Percentiles rank a stretch among this genome's conserved stretches.
Evolutionary conservation across 2,113 vertebrate species (phyloP).

Genomic region (Xenus cinereus): DNA sequence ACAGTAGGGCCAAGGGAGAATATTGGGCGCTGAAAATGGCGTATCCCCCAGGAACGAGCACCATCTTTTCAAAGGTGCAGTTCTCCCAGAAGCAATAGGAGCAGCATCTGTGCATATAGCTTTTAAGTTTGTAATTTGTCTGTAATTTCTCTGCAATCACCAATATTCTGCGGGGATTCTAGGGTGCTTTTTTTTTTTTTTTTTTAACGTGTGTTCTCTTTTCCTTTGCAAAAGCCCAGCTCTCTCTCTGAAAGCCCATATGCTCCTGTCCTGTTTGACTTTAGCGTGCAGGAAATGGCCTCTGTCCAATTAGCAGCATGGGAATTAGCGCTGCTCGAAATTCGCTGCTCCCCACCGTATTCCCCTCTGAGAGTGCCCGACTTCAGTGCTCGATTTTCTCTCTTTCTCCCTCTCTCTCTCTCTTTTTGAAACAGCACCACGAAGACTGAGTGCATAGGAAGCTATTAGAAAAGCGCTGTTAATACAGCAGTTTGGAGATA

Average conservation of each 20-base stretch:
- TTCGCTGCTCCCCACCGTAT: constrained; percentile 7
- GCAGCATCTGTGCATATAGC: constrained; percentile 4
- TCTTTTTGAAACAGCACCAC: background rate
- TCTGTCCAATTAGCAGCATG: constrained; percentile 61
- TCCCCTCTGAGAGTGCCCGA: constrained; percentile 26
- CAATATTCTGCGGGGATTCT: background rate
- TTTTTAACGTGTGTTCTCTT: background rate
- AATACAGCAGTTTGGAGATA: background rate
- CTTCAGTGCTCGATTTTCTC: background rate
- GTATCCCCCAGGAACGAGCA: background rate
- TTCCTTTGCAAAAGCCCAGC: background rate
- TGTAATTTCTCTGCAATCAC: background rate
- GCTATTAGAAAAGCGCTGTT: background rate
- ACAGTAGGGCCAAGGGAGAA: background rate
- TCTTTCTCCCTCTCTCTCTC: background rate
- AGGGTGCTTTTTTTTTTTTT: background rate
- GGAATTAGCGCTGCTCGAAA: constrained; percentile 50
- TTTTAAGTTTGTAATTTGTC: constrained; percentile 18
- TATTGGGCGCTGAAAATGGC: background rate
- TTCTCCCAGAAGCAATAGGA: background rate
- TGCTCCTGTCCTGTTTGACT: constrained; percentile 60
- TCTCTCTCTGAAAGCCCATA: constrained; percentile 45
- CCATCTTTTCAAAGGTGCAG: background rate
- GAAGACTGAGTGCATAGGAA: background rate
- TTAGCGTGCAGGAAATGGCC: constrained; percentile 44